Base-by-base conservation (phyloP, 2,888 invertebrate species). In the Beris morrisii region DNA sequence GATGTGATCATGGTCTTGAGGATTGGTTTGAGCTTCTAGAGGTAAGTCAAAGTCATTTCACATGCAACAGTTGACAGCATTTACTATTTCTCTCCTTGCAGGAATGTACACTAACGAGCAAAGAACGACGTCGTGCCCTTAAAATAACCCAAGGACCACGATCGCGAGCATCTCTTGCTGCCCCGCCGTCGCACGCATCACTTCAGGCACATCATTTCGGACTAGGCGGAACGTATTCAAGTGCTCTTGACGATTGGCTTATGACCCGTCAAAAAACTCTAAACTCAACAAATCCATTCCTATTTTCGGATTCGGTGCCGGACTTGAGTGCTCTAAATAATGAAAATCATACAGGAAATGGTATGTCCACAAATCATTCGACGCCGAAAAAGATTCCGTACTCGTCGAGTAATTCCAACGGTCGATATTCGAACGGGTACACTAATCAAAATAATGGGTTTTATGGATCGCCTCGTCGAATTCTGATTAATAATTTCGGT, bases 11-110 rank as follows among this genome's bases (percentile, higher is more conserved):
- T 69, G 86, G 85, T 57, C 79, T 87, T 52, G 86, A 87, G 76
- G 86, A 87, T 75, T 87, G 87, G 86, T 86, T 86, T 75, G 86
- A 87, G 76, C 78, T 86, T 69, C 77, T 87, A 57, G 86, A 87
- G 80, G 84, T 82, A 73, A 75, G 75, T 75, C 56, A 5, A 22
- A 22, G 22, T 22, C 22, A 22, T 2, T 22, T 22, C 13, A 55
- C n/a, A 55, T 50, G 9, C 50, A 50, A 9, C 6, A 11, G 13
- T 50, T 50, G 13, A 4, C 38, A 32, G 31, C 2, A 38, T 4
- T 53, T 6, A 43, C 13, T 15, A 11, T 56, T 38, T 67, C 5
- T 65, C 43, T 67, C 31, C 57, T 72, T 77, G 32, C 73, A 84
- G 82, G 87, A 87, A 77, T 87, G 87, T 74, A 86, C 84, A 72